Percentiles rank a stretch among this genome's conserved stretches.
Evolutionary conservation across 2,888 invertebrate genomes (phyloP).

Genomic region (Pristionchus arcanus): DNA sequence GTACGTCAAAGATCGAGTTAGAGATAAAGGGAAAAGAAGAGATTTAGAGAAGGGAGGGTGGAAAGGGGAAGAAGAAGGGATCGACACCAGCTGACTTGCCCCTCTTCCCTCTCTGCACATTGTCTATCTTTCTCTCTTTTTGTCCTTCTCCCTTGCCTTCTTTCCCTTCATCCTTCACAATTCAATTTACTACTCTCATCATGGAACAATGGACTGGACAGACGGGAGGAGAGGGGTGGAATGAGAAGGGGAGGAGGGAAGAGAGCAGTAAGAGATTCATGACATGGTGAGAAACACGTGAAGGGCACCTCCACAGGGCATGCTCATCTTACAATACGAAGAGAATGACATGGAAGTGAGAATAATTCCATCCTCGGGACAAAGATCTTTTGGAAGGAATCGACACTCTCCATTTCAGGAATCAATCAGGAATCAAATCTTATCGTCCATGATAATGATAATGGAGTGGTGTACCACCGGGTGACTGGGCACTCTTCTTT

Average conservation of each 20-base stretch:
- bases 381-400: neutral
- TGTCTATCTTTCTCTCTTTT: constrained; percentile 48
- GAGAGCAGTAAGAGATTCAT: neutral
- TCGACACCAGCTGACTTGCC: constrained; percentile 45
- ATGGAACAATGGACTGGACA: constrained; percentile 45
- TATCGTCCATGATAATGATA: constrained; percentile 24
- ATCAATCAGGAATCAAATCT: constrained; percentile 13
- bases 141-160: constrained; percentile 12
- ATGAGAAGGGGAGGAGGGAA: neutral
- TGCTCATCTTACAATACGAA: neutral
- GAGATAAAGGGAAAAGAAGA: neutral
- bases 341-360: neutral
- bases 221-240: constrained; percentile 6
- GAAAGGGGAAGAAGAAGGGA: constrained; percentile 13
- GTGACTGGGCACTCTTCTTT: constrained; percentile 3
- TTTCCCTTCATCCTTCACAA: constrained; percentile 21
- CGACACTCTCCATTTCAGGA: neutral
- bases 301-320: neutral
- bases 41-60: neutral
- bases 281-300: constrained; percentile 28
- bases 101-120: constrained; percentile 26
- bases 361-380: neutral
- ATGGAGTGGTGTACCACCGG: constrained; percentile 17
- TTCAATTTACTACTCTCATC: constrained; percentile 51
- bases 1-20: constrained; percentile 9